Conservation (phyloP, 2,888 invertebrate genomes). For the Hydrotaea diabolus region DNA sequence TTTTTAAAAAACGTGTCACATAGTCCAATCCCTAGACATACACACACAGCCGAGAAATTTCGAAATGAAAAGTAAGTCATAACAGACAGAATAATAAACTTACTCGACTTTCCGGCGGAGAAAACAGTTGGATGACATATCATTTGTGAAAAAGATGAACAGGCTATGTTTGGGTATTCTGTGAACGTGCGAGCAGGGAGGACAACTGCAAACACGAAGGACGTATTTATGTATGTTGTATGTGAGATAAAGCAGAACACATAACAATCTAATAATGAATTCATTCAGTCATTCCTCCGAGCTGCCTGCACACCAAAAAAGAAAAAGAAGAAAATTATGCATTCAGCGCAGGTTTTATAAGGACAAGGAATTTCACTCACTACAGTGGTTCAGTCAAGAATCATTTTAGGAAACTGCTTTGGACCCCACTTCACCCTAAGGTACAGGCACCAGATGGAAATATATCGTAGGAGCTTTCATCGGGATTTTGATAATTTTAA, state of each 20-base stretch:
- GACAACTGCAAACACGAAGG: slow-evolving; percentile 18
- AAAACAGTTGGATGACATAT: slow-evolving; percentile 53
- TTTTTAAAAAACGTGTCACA: no score
- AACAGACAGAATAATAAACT: slow-evolving; percentile 59
- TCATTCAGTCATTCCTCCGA: slow-evolving; percentile 53
- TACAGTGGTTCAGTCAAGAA: neutral
- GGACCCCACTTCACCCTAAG: no score
- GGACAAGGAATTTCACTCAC: slow-evolving; percentile 5
- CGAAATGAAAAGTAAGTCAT: slow-evolving; percentile 61
- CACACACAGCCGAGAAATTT: slow-evolving; percentile 24
- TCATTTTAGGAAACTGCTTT: neutral
- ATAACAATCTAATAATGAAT: slow-evolving; percentile 60
- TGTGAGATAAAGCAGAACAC: slow-evolving; percentile 43
- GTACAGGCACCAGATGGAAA: no score
- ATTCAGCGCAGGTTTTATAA: slow-evolving; percentile 57
- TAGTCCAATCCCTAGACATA: no score
- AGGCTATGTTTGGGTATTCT: neutral
- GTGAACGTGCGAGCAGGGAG: neutral
- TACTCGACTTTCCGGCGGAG: slow-evolving; percentile 45
- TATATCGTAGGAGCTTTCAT: no score
- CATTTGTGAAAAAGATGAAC: slow-evolving; percentile 50
- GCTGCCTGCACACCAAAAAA: slow-evolving; percentile 43
- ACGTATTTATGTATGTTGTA: slow-evolving; percentile 59
- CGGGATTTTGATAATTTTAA: no score
- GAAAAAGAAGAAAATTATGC: slow-evolving; percentile 58